Conservation (phyloP, 35 echinoderm and acorn worm species). For the Lytechinus variegatus region DNA sequence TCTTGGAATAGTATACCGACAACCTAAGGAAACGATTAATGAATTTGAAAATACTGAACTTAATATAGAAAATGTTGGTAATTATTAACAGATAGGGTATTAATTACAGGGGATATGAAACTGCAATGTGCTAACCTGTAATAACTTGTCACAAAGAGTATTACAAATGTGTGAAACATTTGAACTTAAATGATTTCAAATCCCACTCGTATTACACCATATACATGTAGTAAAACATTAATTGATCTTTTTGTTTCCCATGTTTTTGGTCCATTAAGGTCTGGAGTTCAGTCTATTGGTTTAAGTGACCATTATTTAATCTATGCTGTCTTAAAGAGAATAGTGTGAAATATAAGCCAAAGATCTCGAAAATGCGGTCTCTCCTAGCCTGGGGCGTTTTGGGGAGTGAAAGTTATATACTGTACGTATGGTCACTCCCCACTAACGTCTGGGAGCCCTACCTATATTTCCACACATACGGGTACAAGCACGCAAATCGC, state of each 20-base stretch:
- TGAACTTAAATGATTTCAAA: neutral
- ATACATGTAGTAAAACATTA: neutral
- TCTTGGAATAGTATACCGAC: neutral
- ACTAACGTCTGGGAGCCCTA: too few relatives aligned
- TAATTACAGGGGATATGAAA: constrained; percentile 23
- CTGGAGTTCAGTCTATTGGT: too few relatives aligned
- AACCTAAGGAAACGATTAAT: neutral
- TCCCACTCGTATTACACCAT: neutral
- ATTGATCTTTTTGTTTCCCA: neutral
- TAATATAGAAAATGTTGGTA: constrained; percentile 28
- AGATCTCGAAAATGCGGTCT: too few relatives aligned
- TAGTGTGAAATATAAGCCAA: too few relatives aligned
- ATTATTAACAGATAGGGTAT: neutral
- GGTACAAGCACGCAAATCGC: too few relatives aligned
- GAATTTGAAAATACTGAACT: neutral
- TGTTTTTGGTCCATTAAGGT: neutral
- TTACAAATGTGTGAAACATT: neutral
- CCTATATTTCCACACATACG: too few relatives aligned
- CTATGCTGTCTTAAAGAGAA: too few relatives aligned
- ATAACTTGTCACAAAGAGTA: neutral
- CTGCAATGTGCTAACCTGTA: neutral
- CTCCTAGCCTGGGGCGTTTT: too few relatives aligned
- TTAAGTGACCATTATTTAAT: too few relatives aligned
- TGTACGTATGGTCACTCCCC: too few relatives aligned
- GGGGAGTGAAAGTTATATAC: too few relatives aligned